Evolutionary conservation across 2,888 invertebrate species (phyloP).

Genomic region (Nysson spinosus): DNA sequence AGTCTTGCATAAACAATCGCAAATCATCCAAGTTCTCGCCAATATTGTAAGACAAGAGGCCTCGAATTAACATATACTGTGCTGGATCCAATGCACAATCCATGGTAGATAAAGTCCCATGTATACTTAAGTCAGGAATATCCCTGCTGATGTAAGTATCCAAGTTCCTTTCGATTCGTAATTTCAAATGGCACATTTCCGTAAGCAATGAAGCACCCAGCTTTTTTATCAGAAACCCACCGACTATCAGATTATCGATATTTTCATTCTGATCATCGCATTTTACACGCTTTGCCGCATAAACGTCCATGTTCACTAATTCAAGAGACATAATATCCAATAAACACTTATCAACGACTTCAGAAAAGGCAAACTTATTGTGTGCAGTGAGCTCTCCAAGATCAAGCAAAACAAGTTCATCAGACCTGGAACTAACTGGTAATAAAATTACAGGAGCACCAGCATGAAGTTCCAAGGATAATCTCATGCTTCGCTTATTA

Average conservation of each 20-base stretch:
- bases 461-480: conserved; percentile 83
- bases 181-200: conserved; percentile 88
- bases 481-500: conserved; percentile 77
- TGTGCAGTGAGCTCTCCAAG: conserved; percentile 87
- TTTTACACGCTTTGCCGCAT: conserved; percentile 80
- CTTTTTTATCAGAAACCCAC: conserved; percentile 79
- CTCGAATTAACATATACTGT: conserved; percentile 92
- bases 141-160: conserved; percentile 79
- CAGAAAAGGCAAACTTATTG: conserved; percentile 86
- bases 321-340: conserved; percentile 87
- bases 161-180: conserved; percentile 91
- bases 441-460: conserved; percentile 90
- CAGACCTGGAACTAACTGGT: conserved; percentile 89
- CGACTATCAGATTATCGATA: conserved; percentile 73
- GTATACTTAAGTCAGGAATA: conserved; percentile 88
- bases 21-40: conserved; percentile 89
- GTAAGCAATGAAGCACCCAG: conserved; percentile 86
- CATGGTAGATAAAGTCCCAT: conserved; percentile 91
- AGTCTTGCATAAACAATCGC: conserved; percentile 67
- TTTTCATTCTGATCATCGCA: conserved; percentile 55
- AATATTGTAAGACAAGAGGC: conserved; percentile 92
- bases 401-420: conserved; percentile 88
- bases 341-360: conserved; percentile 80
- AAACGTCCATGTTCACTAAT: conserved; percentile 87
- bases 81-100: conserved; percentile 89